Base-by-base conservation (phyloP, 2,888 invertebrate genomes). In the Stenolophus ochropezus region DNA sequence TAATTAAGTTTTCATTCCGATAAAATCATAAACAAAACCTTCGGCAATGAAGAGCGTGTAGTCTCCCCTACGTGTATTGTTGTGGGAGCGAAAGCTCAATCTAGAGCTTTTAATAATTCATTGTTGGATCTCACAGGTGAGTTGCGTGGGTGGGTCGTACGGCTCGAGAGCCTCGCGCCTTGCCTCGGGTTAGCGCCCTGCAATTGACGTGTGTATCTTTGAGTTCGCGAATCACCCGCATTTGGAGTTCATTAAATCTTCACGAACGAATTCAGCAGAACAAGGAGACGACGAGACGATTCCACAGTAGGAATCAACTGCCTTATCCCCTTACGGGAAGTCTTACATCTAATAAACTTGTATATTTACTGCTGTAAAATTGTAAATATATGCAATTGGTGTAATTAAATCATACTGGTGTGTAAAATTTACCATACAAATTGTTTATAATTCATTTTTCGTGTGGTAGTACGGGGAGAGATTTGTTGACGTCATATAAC, bases 191-290 rank as follows among this genome's bases (percentile, higher is more conserved):
- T 65, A 20, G 81, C 69, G 53, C 83, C 84, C 83, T 85, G 84
- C 84, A 86, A 85, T 85, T 85, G 83, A 83, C 84, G 84, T 85
- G 84, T 85, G 85, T 85, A 85, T 85, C 85, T 84, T 85, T 84
- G 83, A 83, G 84, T 51, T 65, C 51, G 69, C 58, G 58, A 77
- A 78, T 82, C 83, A 75, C 83, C 84, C 84, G 82, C 83, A 84
- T 84, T 82, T 84, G 81, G 84, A 83, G 84, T 86, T 88, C 88
- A 87, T 88, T 87, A 88, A 87, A 87, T 86, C 86, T 87, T 87
- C 86, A 87, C 87, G 87, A 87, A 86, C 85, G 86, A 85, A 84
- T 87, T 86, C 86, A 84, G 84, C 84, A 84, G 86, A 87, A 86
- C 86, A 86, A 86, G 20, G 21, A 71, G 53, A 80, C 47, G 49